phyloP scores from a whole-genome alignment of 53 echinoderm and acorn worm species.

The Luidia sarsii region DNA sequence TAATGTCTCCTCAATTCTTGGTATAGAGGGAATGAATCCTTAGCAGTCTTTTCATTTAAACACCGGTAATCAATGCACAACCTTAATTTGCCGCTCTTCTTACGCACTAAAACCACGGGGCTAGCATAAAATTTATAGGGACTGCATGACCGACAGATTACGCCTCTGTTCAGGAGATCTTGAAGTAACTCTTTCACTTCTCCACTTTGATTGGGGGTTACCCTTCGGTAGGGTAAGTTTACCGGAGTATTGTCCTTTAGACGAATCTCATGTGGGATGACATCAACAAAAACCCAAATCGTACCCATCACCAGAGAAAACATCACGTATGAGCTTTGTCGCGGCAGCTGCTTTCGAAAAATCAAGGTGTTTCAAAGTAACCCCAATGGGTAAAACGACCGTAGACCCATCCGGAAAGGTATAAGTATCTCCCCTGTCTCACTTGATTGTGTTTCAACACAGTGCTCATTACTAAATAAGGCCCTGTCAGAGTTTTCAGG shows the following conservation, averaged over 20 bases:
- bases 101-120: conserved; percentile 3
- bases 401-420: conserved; percentile 13
- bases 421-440: conserved; percentile 2
- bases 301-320: conserved; percentile 40
- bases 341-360: background rate
- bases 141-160: conserved; percentile 52
- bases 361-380: conserved; percentile 11
- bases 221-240: conserved; percentile 55
- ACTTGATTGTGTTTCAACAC: background rate
- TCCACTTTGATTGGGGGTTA: conserved; percentile 63
- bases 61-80: conserved; percentile 17
- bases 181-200: conserved; percentile 65
- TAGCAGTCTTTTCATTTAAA: conserved; percentile 46
- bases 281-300: conserved; percentile 52
- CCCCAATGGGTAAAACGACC: conserved; percentile 12
- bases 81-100: conserved; percentile 37
- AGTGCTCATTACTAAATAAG: background rate
- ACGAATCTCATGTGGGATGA: conserved; percentile 47
- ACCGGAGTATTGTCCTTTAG: conserved; percentile 34
- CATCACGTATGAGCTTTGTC: conserved; percentile 35
- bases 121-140: conserved; percentile 37
- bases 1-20: conserved; percentile 37
- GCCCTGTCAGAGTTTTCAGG: background rate
- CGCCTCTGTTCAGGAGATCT: conserved; percentile 54
- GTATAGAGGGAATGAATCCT: conserved; percentile 61